Base-by-base conservation (phyloP, 2,113 vertebrate species). In the Elanus axillaris region DNA sequence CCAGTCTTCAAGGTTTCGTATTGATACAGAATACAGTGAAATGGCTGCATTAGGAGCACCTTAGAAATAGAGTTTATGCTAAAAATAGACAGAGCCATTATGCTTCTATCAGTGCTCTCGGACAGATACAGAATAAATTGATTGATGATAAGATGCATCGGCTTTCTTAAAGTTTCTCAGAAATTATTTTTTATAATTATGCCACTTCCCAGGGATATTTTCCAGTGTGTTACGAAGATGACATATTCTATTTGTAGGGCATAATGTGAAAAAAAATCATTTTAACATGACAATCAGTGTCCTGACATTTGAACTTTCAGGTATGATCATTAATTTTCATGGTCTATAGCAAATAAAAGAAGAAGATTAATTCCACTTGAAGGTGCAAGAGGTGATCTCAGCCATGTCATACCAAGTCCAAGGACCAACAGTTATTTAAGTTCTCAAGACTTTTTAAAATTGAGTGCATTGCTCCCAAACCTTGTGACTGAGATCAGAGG, bases 261-360 rank as follows among this genome's bases (percentile, higher is more conserved):
- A 67, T 88, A 92, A 91, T 87, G 67, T 69, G 78, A 76, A 92
- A 94, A 95, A 78, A 86, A 80, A 90, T 63, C 0, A 0, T 87
- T 96, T 93, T 84, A 86, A 96, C 89, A 75, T 94, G 90, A 78
- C 89, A 96, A 91, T 95, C 93, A 86, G 76, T 92, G 88, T 76
- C 60, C 94, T 96, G 96, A 96, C 92, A 92, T 96, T 96, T 97
- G 90, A 97, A 97, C 94, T 97, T 96, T 69, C 27, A 58, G 74
- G 76, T 97, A 25, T 48, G 25, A 38, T 96, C 50, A 86, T 96
- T 95, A 78, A 96, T 95, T 91, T 96, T 96, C 52, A 87, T 0
- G 9, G 71, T 90, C 74, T 93, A 4, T 77, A 93, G 60, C 87
- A 95, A 94, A 95, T 60, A 66, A 62, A 59, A 92, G 87, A 97